Evolutionary conservation across 2,113 vertebrate genomes (phyloP).

Genomic region (Vidua chalybeata): DNA sequence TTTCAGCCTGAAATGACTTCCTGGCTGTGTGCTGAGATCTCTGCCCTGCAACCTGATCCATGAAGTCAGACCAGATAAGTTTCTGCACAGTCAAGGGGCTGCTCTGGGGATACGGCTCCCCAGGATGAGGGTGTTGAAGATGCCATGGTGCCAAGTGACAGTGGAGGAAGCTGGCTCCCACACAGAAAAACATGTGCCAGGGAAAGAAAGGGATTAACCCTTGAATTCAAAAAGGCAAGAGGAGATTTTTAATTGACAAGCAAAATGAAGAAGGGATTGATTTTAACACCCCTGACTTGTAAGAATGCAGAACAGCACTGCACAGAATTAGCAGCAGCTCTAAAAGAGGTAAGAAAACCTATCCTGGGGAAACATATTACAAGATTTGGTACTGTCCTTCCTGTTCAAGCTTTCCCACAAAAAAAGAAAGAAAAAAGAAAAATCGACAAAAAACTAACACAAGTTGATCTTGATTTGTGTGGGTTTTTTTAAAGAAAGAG

Average conservation of each 20-base stretch:
- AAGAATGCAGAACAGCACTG: background rate
- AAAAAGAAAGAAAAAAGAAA: background rate
- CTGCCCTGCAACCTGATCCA: background rate
- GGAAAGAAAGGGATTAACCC: background rate
- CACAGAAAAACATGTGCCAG: background rate
- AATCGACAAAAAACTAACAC: rapidly evolving
- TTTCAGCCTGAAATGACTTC: background rate
- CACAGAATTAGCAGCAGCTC: background rate
- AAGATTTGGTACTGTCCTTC: background rate
- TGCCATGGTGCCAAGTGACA: rapidly evolving
- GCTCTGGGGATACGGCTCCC: rapidly evolving
- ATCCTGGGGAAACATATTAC: background rate
- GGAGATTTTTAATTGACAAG: background rate
- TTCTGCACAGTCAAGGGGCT: background rate
- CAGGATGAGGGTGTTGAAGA: background rate
- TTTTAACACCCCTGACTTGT: background rate
- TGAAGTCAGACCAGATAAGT: background rate
- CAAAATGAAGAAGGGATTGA: background rate
- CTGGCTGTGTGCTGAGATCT: background rate
- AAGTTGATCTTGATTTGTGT: background rate
- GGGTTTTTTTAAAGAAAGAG: background rate
- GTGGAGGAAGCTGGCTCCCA: background rate
- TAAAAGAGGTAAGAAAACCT: background rate
- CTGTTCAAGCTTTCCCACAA: background rate
- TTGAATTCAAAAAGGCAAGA: background rate